A percentile compares a stretch with the other conserved stretches of the same genome.
These are phyloP conservation scores for Acridotheres tristis DNA, from an alignment of 2,797 vertebrate species.

Conservation along the genomic window DNA sequence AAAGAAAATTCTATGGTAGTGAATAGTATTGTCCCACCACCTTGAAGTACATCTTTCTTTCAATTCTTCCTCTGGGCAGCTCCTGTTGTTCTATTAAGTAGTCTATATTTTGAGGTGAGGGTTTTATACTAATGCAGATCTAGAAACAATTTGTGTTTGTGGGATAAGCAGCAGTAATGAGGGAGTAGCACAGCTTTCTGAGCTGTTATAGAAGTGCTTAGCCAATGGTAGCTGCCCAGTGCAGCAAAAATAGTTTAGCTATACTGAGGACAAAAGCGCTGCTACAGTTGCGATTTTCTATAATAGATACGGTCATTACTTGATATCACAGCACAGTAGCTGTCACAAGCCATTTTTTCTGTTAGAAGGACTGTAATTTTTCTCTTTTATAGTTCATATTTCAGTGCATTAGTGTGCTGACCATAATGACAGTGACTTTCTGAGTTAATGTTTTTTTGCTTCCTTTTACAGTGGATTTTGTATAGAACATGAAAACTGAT, in stretches of 20 bases:
- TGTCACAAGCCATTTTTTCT: constrained; percentile 35
- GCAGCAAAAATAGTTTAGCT: neutral
- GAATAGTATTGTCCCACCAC: neutral
- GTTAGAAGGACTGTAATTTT: constrained; percentile 40
- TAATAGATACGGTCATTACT: constrained; percentile 25
- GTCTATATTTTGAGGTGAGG: neutral
- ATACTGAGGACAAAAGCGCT: neutral
- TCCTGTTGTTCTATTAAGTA: neutral
- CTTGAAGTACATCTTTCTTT: neutral
- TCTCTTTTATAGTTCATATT: constrained; percentile 35
- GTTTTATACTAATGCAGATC: neutral
- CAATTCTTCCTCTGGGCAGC: neutral
- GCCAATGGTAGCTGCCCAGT: neutral
- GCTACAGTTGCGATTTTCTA: neutral
- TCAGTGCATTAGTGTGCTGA: constrained; percentile 23
- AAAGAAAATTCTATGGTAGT: neutral
- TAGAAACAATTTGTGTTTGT: neutral
- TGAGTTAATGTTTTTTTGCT: constrained; percentile 14
- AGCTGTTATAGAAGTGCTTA: neutral
- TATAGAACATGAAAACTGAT: neutral
- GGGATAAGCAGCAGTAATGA: neutral
- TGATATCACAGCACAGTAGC: neutral
- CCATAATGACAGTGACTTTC: neutral
- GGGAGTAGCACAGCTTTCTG: neutral
- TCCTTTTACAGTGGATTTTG: neutral